Percentiles rank a stretch among this genome's conserved stretches.
phyloP scores from a whole-genome alignment of 2,797 vertebrate species.

The Gadopsis bispinosus region DNA sequence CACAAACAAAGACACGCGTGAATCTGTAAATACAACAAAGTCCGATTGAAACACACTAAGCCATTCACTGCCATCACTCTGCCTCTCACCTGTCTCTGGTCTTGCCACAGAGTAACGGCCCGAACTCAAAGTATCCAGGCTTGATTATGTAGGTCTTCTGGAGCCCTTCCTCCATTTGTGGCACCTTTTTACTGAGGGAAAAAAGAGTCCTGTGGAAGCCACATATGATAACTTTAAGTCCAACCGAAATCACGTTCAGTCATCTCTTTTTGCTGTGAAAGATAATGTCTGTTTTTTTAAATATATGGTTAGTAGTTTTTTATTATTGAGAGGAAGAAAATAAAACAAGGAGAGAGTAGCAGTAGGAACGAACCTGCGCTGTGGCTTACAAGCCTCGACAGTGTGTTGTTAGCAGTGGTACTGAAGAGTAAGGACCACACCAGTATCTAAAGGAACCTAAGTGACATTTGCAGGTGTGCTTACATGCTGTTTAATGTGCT shows the following conservation, averaged over 20 bases:
- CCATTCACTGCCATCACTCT: not conserved
- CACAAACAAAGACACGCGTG: constrained; percentile 24
- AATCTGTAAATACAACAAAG: constrained; percentile 1
- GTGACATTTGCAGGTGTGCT: too few relatives aligned
- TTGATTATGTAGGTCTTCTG: constrained; percentile 87
- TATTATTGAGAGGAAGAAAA: not conserved
- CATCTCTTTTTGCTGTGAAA: not conserved
- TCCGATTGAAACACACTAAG: not conserved
- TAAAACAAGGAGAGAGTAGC: not conserved
- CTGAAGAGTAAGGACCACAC: too few relatives aligned
- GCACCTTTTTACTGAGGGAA: constrained; percentile 76
- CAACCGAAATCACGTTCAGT: not conserved
- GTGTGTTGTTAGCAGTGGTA: too few relatives aligned
- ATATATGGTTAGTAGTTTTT: not conserved
- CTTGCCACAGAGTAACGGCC: constrained; percentile 94
- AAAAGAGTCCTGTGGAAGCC: constrained; percentile 87
- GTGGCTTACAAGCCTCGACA: too few relatives aligned
- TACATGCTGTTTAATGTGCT: too few relatives aligned
- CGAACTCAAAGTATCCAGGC: constrained; percentile 88
- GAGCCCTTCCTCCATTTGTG: constrained; percentile 74
- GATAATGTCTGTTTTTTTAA: not conserved
- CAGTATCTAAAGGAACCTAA: too few relatives aligned
- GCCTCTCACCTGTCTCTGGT: constrained; percentile 88
- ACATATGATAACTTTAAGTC: not conserved
- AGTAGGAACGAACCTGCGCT: too few relatives aligned